Conservation (phyloP, 2,888 invertebrate genomes). For the Arrhopalites spinosus region DNA sequence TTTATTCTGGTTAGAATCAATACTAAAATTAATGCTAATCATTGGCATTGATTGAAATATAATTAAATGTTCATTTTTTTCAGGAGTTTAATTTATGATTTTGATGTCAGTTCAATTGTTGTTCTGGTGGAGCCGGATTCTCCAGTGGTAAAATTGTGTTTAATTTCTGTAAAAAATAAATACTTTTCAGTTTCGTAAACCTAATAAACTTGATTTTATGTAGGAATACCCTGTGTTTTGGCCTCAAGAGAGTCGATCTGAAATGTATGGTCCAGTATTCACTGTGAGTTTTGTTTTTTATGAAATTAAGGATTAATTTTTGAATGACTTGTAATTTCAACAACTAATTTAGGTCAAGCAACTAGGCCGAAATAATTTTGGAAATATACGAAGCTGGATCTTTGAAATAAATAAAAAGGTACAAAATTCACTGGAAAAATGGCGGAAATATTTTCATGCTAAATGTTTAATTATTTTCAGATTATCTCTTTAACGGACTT, state of each 20-base stretch:
- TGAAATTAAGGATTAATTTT: background rate
- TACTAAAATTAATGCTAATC: background rate
- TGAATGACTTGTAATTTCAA: background rate
- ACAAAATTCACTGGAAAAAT: too few species aligned
- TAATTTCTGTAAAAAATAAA: background rate
- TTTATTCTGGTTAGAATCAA: conserved; percentile 84
- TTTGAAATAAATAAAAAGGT: conserved; percentile 95
- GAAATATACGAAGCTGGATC: conserved; percentile 94
- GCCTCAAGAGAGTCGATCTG: conserved; percentile 86
- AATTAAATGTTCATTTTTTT: conserved; percentile 69
- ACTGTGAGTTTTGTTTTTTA: conserved; percentile 92
- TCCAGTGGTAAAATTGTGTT: conserved; percentile 64
- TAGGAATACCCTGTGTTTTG: conserved; percentile 90
- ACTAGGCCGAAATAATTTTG: conserved; percentile 89
- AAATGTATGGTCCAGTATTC: conserved; percentile 92
- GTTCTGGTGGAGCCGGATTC: conserved; percentile 75
- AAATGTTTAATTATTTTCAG: conserved; percentile 59
- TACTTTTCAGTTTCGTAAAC: background rate
- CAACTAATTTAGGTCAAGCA: too few species aligned
- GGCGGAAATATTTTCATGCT: background rate
- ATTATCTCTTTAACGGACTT: conserved; percentile 93
- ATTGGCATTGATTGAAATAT: background rate
- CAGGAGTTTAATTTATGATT: conserved; percentile 95
- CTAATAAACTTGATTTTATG: background rate
- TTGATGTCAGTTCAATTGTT: conserved; percentile 94